Evolutionary conservation across 1,140 invertebrate species (phyloP).

Genomic region (Spodoptera litura): DNA sequence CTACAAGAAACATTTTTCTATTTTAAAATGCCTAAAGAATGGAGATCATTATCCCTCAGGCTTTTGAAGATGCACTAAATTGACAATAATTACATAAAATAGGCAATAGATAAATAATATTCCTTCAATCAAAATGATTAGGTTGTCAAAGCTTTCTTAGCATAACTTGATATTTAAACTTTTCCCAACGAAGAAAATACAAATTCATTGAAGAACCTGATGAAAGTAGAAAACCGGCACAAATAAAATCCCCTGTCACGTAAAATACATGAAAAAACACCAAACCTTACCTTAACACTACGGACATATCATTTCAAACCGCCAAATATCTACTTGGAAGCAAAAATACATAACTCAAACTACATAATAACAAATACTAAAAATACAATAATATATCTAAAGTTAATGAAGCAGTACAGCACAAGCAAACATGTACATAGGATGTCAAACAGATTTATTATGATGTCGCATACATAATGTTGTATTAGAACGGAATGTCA

Average conservation of each 20-base stretch:
- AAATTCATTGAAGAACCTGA: too few relatives aligned
- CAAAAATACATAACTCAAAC: slow-evolving; percentile 26
- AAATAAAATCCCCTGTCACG: background rate
- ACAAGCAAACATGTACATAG: slow-evolving; percentile 36
- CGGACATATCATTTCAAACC: background rate
- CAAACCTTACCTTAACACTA: slow-evolving; percentile 8
- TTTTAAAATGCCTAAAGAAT: too few relatives aligned
- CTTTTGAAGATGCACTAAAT: too few relatives aligned
- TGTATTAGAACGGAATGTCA: slow-evolving; percentile 16
- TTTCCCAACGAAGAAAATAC: too few relatives aligned
- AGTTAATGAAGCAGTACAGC: slow-evolving; percentile 34
- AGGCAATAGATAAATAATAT: too few relatives aligned
- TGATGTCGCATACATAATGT: slow-evolving; percentile 13
- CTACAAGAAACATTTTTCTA: too few relatives aligned
- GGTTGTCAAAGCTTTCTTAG: too few relatives aligned
- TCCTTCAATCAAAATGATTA: too few relatives aligned
- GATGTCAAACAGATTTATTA: background rate
- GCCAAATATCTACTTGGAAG: slow-evolving; percentile 25
- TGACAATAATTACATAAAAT: too few relatives aligned
- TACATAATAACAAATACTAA: slow-evolving; percentile 24
- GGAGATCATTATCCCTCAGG: too few relatives aligned
- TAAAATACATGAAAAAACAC: background rate
- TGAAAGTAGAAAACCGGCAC: background rate
- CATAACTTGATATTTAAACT: too few relatives aligned
- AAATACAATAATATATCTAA: slow-evolving; percentile 15